Base-by-base conservation (phyloP, 2,113 vertebrate genomes). In the Fregetta grallaria region DNA sequence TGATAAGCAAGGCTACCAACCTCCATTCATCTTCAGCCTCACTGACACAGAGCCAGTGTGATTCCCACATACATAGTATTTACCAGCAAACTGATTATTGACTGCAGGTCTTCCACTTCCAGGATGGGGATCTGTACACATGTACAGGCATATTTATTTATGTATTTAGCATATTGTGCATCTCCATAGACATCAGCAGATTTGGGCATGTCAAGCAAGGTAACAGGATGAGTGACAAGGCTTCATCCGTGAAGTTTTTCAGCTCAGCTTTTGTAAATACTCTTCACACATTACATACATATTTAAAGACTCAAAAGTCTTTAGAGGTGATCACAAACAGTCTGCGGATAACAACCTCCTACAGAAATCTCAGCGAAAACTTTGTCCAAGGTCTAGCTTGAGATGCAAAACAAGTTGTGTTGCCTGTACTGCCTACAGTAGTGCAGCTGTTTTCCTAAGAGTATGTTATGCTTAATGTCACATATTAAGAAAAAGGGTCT, bases 271-370 rank as follows among this genome's bases (percentile, higher is more conserved):
- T 12, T 73, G 30, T 47, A 49, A 47, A 55, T 34, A 26, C 9
- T 62, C 26, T 67, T 73, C 13, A 34, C 4, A 4, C 3, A 7
- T 32, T 65, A 18, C 2, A 0, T 32, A 67, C 8, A 2, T 18
- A 15, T 67, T 61, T 53, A 74, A 67, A 72, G 36, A 79, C 68
- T 63, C 6, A 20, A 11, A 66, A 59, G 50, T 36, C 63, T 58
- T 68, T 42, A 76, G 44, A 53, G 29, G 12, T 21, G 26, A 63
- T 45, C 7, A 18, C 62, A 30, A 59, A 27, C 7, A 23, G 12
- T 29, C 65, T 44, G 50, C 38, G 44, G 58, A 19, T 13, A n/a
- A 30, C 16, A 25, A 8, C 10, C 3, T 68, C 19, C 30, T 40
- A 12, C 29, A 50, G 68, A 70, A 45, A 75, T 19, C 59, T 38